phyloP scores from a whole-genome alignment of 2,113 vertebrate genomes.

The Lycocorax pyrrhopterus region DNA sequence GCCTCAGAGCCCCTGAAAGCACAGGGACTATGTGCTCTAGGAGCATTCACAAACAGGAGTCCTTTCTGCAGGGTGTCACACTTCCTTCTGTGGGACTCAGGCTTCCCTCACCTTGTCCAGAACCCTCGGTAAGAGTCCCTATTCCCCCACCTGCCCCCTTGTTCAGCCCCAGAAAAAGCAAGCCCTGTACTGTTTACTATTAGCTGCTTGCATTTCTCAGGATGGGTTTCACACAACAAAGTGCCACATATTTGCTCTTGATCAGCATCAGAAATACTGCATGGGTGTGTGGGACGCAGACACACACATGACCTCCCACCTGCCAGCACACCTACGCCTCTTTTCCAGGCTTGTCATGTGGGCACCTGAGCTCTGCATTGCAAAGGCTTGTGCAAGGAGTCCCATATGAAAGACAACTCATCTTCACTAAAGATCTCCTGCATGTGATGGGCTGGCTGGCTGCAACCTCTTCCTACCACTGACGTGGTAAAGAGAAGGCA shows the following conservation, averaged over 20 bases:
- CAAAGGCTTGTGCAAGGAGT: not conserved
- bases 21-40: not conserved
- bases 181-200: not conserved
- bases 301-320: not conserved
- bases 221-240: not conserved
- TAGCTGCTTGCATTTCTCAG: not conserved
- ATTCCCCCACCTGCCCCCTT: not conserved
- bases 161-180: not conserved
- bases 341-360: not conserved
- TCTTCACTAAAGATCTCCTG: not conserved
- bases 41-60: accelerated
- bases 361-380: not conserved
- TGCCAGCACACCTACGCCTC: not conserved
- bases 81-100: not conserved
- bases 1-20: not conserved
- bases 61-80: not conserved
- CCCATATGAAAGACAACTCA: not conserved
- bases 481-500: not conserved
- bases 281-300: not conserved
- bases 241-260: not conserved
- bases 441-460: not conserved
- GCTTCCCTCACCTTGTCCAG: not conserved
- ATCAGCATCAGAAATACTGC: not conserved
- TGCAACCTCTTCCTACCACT: not conserved
- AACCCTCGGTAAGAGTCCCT: not conserved